Percentiles rank a stretch among this genome's conserved stretches.
These are phyloP conservation scores for Entelurus aequoreus DNA, from an alignment of 2,113 vertebrate species.

Conservation along the genomic window DNA sequence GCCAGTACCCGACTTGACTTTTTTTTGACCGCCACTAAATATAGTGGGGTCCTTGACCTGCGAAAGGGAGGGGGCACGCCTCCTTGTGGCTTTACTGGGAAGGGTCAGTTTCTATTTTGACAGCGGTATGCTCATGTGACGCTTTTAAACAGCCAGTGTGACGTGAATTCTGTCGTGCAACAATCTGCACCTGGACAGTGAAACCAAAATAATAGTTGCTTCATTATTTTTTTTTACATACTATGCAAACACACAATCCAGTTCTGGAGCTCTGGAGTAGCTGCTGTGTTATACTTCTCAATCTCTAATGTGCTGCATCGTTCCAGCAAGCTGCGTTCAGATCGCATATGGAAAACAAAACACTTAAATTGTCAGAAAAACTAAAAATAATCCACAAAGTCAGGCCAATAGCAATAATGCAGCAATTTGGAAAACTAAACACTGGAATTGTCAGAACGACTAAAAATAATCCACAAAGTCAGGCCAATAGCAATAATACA, in stretches of 20 bases:
- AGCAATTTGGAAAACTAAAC: too few species aligned
- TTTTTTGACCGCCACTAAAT: slow-evolving; percentile 44
- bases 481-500: too few species aligned
- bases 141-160: slow-evolving; percentile 1
- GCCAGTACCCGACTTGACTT: neutral
- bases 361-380: too few species aligned
- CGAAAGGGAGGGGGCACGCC: slow-evolving; percentile 14
- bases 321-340: neutral
- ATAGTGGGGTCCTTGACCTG: slow-evolving; percentile 30
- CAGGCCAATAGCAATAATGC: too few species aligned
- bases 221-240: too few species aligned
- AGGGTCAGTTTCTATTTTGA: slow-evolving; percentile 56
- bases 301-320: neutral
- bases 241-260: too few species aligned
- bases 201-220: too few species aligned
- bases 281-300: neutral
- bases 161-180: slow-evolving; percentile 24
- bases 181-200: slow-evolving; percentile 10
- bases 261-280: neutral
- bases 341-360: too few species aligned
- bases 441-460: too few species aligned
- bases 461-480: too few species aligned
- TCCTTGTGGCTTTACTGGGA: slow-evolving; percentile 49
- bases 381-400: too few species aligned
- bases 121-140: slow-evolving; percentile 62